A percentile compares a stretch with the other conserved stretches of the same genome.
Evolutionary conservation across 2,113 vertebrate species (phyloP).

Genomic region (Mastomys coucha): DNA sequence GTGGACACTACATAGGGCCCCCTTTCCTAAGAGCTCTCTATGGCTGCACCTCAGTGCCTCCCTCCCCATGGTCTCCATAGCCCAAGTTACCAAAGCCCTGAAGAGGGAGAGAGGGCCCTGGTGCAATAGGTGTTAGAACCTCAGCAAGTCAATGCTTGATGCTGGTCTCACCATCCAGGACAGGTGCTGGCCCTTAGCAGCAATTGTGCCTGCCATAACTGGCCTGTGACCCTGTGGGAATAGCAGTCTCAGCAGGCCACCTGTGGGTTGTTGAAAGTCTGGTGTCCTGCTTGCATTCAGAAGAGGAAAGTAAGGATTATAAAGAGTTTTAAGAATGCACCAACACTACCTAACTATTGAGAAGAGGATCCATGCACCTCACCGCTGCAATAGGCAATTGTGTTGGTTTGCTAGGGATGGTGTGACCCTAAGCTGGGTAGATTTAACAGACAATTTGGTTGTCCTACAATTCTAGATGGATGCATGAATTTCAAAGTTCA

Average conservation of each 20-base stretch:
- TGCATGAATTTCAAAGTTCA: background rate
- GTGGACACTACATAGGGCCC: background rate
- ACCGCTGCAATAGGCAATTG: background rate
- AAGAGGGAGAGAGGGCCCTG: background rate
- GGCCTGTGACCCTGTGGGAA: background rate
- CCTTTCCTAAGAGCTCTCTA: background rate
- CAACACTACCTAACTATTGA: background rate
- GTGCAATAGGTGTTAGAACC: background rate
- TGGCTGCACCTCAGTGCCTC: background rate
- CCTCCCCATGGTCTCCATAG: fast-evolving
- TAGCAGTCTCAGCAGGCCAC: background rate
- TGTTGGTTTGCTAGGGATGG: background rate
- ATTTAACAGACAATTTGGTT: background rate
- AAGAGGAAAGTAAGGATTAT: slow-evolving; percentile 39
- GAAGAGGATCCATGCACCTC: background rate
- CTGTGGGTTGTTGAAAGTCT: background rate
- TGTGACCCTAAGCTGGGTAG: background rate
- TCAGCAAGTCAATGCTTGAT: background rate
- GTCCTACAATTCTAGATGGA: background rate
- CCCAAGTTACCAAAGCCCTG: background rate
- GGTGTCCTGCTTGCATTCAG: background rate
- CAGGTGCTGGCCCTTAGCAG: background rate
- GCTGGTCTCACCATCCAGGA: background rate
- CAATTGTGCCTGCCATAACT: fast-evolving
- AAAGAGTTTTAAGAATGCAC: slow-evolving; percentile 21